Base-by-base conservation (phyloP, 1,140 invertebrate species). In the Apolygus lucorum region DNA sequence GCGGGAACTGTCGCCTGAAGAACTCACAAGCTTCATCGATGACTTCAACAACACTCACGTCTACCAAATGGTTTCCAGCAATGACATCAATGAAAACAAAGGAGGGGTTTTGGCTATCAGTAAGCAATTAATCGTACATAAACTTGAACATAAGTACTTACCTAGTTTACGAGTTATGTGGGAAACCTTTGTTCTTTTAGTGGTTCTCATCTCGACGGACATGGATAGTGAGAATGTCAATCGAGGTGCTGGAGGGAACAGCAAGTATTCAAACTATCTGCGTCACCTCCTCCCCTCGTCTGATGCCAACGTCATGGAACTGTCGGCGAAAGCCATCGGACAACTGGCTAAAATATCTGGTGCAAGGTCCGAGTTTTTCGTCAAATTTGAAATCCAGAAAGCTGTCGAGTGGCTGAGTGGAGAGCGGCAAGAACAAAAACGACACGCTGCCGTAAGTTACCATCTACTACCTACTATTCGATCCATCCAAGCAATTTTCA, bases 331-430 rank as follows among this genome's bases (percentile, higher is more conserved):
- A 77, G 95, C 95, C 8, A 88, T 98, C 72, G 95, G 95, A 0
- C 90, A 91, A 72, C 80, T 98, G 62, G 94, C 94, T 1, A 82
- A 93, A 14, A 90, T 93, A 4, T 95, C 93, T 22, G 95, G 94
- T 17, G 93, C 93, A 0, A 94, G 94, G 78, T 90, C 94, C 63
- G 92, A 93, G 0, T 92, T 96, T 75, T 97, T 96, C 80, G 94
- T 98, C 1, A 94, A 97, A 75, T 96, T 96, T 83, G 94, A 98
- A 81, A 93, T 97, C 0, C 95, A 95, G 79, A 83, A 91, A 74
- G 92, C 95, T 4, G 93, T 98, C 77, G 95, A 98, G 78, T 96
- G 92, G 92, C 81, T 98, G 0, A 86, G 86, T 65, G 90, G 88
- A 29, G 94, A 97, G 74, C 83, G 93, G 73, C 87, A 94, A 78